Conservation (phyloP, 2,113 vertebrate species). For the Atractosteus spatula region DNA sequence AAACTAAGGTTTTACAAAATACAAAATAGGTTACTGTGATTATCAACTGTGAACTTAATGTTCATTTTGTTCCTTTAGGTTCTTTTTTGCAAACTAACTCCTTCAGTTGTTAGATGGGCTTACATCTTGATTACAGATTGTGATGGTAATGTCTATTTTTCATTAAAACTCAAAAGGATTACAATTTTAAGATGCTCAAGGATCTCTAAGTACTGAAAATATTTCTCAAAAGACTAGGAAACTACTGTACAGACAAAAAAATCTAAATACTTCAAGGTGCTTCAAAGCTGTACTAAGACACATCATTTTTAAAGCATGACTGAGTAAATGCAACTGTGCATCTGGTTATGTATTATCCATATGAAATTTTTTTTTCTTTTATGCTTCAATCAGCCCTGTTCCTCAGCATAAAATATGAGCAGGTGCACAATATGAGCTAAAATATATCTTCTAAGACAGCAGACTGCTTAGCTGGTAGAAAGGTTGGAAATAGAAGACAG, state of each 20-base stretch:
- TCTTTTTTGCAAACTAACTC: no score
- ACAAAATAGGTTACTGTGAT: no score
- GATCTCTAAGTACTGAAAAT: not conserved
- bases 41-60: no score
- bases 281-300: not conserved
- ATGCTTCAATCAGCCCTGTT: conserved; percentile 6
- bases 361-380: not conserved
- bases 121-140: no score
- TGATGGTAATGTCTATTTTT: no score
- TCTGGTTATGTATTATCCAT: not conserved
- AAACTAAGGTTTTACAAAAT: no score
- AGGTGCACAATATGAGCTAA: not conserved
- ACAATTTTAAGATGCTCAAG: no score
- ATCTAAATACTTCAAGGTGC: conserved; percentile 10
- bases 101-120: no score
- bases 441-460: conserved; percentile 10
- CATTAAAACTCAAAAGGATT: no score
- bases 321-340: not conserved
- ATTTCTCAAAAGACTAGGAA: not conserved
- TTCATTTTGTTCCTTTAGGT: no score
- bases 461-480: not conserved
- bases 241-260: not conserved
- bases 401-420: not conserved
- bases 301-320: not conserved
- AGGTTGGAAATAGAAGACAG: not conserved